Base-by-base conservation (phyloP, 2,797 vertebrate genomes). In the Epinephelus awoara region DNA sequence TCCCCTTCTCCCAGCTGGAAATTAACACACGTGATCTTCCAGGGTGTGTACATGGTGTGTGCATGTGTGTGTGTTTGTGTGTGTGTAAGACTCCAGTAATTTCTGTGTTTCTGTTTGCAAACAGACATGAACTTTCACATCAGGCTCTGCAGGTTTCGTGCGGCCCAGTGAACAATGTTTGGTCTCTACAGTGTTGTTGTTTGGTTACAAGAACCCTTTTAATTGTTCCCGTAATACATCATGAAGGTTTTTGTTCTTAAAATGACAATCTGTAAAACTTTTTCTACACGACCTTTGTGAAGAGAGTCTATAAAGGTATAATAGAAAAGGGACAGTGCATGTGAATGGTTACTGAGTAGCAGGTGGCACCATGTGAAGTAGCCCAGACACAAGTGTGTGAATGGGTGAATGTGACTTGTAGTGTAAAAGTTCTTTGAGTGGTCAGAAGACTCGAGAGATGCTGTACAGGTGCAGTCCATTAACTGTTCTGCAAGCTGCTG, bases 1-100 rank as follows among this genome's bases (percentile, higher is more conserved):
- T 93, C 89, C 84, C 86, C 82, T 88, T 85, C 34, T 87, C 68
- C 79, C 75, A 81, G 80, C 82, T 93, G 89, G 84, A 89, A 80
- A 79, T 76, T 13, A 85, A 72, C 76, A 68, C 79, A 86, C 19
- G 47, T 78, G 27, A 59, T 67, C 66, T 40, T 62, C 34, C 40
- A 72, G 77, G 46, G 83, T 59, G 71, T 78, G 76, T 72, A 29
- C 40, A 50, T 23, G 40, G 23, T 80, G 56, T 54, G 44, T 75
- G 73, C 56, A 25, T 40, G 73, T 57, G 62, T 75, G 57, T 42
- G 17, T 40, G 40, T 34, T 40, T 8, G 71, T 52, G 51, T 46
- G 68, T 61, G 50, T 72, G 75, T 47, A 49, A 34, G 46, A 34
- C 34, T 34, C 7, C 34, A 34, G 34, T 6, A 34, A 34, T 34